Evolutionary conservation across 2,888 invertebrate genomes (phyloP), one percentile per base, ranked within the genome.

Genomic region (Seira sanloemensis): DNA sequence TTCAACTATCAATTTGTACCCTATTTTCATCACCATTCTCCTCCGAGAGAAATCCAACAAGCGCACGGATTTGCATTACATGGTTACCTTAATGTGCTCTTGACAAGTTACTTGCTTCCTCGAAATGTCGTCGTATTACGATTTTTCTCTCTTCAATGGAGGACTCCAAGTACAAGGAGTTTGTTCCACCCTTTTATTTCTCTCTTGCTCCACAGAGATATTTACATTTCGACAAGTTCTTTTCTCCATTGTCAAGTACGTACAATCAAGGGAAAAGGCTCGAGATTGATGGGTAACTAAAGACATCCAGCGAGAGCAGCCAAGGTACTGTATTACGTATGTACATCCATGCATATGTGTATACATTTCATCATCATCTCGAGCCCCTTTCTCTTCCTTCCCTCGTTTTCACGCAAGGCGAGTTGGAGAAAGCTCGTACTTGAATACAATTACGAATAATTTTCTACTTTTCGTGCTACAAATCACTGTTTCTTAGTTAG

Each of bases 1-100:
- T 76, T 76, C 76, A 67, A 50, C 76, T 67, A 76, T 67, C 76
- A 76, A 76, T 76, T 76, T 76, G 76, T 76, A 67, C 76, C 23
- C 76, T 67, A 76, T 76, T 76, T 76, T 76, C 76, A 76, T 67
- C 65, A 76, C 37, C 54, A 23, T 9, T 46, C 46, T 67, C 54
- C 66, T 67, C 27, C n/a, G n/a, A n/a, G n/a, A n/a, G n/a, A n/a
- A n/a, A 37, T 27, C 21, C 27, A 25, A 68, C 68, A 68, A 46
- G 54, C 50, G 50, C 50, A 72, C 4, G 72, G 54, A 72, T 72
- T 72, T 72, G 72, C 54, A 72, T 72, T 72, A 72, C 72, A 72
- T 50, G 72, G 72, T 50, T 72, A 72, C 72, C 50, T 72, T 24
- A 50, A 54, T 23, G 72, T 72, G 24, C 50, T 23, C 72, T 72